Base-by-base conservation (phyloP, 37 sponge, comb jelly and placozoan species). In the Ianthella basta region DNA sequence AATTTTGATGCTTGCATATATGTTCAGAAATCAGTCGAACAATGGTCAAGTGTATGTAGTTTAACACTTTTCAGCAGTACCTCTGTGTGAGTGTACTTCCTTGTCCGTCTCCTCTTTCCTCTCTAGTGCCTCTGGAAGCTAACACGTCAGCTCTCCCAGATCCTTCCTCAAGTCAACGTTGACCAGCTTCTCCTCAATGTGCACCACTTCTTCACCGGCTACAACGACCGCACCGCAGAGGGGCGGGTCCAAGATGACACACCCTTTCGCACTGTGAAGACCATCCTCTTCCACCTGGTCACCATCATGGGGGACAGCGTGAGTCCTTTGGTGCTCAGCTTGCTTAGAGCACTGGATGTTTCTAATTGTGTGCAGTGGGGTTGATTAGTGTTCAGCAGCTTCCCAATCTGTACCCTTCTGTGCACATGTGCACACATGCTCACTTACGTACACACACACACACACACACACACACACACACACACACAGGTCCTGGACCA, bases 211-310 rank as follows among this genome's bases (percentile, higher is more conserved):
- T 85, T 90, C 35, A 27, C 68, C 18, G 84, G 74, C 72, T 86
- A 95, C 74, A 23, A 57, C 8, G 23, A 23, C 29, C 36, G 82
- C 4, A 84, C 59, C 3, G 84, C 87, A 50, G 23, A n/a, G 14
- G 13, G 77, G 35, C 81, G 88, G 13, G 35, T 59, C 2, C 23
- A 72, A 27, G 83, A 88, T 25, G 93, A 94, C 80, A 92, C 33
- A 77, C 91, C 93, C 21, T 88, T 70, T 56, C 83, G 95, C n/a
- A 97, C 98, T 41, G 90, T 92, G 27, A 97, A 92, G 82, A 97
- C 98, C 19, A 79, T 97, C 14, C 82, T 97, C 29, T 95, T 87
- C 81, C 93, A 89, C 61, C 57, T 95, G 16, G 92, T 86, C 21
- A 86, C 85, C 35, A 70, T 79, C 0, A 25, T 86, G 41, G 93